These are phyloP conservation scores for Aptenodytes forsteri DNA, from an alignment of 2,113 vertebrate species.

Conservation along the genomic window DNA sequence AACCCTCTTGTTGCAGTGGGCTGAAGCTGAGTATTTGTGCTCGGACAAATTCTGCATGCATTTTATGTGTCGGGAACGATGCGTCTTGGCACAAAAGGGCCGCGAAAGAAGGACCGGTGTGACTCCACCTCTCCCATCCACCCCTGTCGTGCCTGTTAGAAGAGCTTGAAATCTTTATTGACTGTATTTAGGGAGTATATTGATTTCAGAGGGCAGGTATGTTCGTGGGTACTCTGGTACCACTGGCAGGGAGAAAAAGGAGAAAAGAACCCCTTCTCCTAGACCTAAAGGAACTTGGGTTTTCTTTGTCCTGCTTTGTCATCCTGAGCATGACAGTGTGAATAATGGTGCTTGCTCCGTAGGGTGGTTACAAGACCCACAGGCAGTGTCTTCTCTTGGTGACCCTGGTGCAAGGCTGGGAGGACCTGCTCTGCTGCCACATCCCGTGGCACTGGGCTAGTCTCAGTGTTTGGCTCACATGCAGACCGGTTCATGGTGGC, in stretches of 20 bases:
- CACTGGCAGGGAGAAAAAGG: neutral
- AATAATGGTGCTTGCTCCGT: accelerated
- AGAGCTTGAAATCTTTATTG: neutral
- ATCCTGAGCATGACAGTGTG: neutral
- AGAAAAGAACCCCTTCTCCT: neutral
- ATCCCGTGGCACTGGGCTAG: accelerated
- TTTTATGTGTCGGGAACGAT: accelerated
- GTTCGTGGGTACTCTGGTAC: neutral
- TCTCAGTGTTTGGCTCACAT: accelerated
- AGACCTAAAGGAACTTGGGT: neutral
- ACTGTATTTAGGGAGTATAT: neutral
- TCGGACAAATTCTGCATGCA: neutral
- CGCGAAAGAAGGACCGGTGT: neutral
- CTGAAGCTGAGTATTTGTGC: neutral
- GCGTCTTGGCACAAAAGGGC: neutral
- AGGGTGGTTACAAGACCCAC: neutral
- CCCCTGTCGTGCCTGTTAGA: accelerated
- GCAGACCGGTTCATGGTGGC: accelerated
- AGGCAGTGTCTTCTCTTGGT: neutral
- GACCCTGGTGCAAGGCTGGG: neutral
- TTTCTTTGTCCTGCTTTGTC: neutral
- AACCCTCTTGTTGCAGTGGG: slow-evolving; percentile 35
- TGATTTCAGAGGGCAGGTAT: neutral
- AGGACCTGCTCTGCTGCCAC: neutral
- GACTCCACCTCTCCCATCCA: neutral